Conservation (phyloP, 2,797 vertebrate genomes). For the Helostoma temminkii region DNA sequence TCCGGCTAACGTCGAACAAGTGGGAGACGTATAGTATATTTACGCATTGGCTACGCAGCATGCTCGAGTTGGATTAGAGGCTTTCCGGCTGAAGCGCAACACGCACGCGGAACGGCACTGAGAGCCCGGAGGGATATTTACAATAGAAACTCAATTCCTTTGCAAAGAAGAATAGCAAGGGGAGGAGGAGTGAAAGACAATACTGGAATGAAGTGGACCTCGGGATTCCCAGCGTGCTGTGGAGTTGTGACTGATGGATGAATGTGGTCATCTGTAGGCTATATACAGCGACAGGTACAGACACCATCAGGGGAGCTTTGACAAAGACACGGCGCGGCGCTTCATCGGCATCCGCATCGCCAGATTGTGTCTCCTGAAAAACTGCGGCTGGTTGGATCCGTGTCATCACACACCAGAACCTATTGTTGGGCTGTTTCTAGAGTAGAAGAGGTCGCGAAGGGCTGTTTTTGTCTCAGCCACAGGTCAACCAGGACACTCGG, state of each 20-base stretch:
- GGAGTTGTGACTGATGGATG: constrained; percentile 81
- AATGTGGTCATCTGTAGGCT: constrained; percentile 76
- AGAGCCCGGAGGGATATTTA: constrained; percentile 71
- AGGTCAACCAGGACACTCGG: constrained; percentile 77
- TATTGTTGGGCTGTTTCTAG: constrained; percentile 10
- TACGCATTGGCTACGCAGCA: constrained; percentile 58
- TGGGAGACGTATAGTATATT: constrained; percentile 25
- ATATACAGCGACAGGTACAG: constrained; percentile 77
- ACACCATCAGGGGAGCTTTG: constrained; percentile 52
- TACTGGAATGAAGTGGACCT: constrained; percentile 78
- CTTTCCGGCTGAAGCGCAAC: constrained; percentile 58
- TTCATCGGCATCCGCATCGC: constrained; percentile 46
- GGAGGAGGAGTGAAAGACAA: constrained; percentile 70
- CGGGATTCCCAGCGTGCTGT: constrained; percentile 73
- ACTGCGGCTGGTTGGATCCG: constrained; percentile 22
- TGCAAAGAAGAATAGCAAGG: constrained; percentile 53
- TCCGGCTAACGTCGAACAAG: constrained; percentile 18
- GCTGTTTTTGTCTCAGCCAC: constrained; percentile 59
- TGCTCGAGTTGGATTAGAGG: constrained; percentile 66
- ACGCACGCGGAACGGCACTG: constrained; percentile 62
- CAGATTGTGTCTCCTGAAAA: not conserved
- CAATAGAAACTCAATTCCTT: constrained; percentile 71
- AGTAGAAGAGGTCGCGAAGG: constrained; percentile 29
- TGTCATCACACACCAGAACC: constrained; percentile 1
- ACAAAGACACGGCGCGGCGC: constrained; percentile 64